These are phyloP conservation scores for Lepilemur ruficaudatus DNA, from an alignment of 2,797 vertebrate species.

Conservation along the genomic window DNA sequence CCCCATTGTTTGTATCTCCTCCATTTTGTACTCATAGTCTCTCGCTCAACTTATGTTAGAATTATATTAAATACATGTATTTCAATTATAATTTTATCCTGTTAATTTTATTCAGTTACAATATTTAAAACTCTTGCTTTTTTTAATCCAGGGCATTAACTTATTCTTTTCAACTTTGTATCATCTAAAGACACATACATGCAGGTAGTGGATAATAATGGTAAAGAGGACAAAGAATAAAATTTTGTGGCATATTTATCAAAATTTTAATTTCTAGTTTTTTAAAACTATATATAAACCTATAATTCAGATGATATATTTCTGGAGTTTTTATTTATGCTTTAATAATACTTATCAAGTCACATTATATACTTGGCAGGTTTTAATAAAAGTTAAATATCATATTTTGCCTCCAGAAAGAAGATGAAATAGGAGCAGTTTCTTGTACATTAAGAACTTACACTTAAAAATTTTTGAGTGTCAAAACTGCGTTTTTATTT, in stretches of 20 bases:
- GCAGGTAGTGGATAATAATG: not conserved
- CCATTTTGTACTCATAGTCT: not conserved
- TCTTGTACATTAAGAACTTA: not conserved
- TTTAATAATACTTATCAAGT: not conserved
- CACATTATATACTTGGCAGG: not conserved
- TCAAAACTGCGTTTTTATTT: constrained; percentile 60
- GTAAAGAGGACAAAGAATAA: not conserved
- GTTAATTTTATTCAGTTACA: not conserved
- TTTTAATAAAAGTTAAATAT: not conserved
- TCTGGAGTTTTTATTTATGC: not conserved
- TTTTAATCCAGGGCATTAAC: not conserved
- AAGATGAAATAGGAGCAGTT: not conserved
- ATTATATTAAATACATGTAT: not conserved
- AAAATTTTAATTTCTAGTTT: not conserved
- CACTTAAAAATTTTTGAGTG: not conserved
- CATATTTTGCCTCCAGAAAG: not conserved
- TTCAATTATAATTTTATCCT: not conserved
- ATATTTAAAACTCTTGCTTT: not conserved
- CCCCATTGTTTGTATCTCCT: not conserved
- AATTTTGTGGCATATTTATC: not conserved
- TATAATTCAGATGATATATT: not conserved
- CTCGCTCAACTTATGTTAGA: not conserved
- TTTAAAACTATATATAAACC: not conserved
- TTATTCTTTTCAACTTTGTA: not conserved
- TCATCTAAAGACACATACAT: not conserved